Evolutionary conservation across 2,797 vertebrate species (phyloP).

Genomic region (Eulemur coronatus): DNA sequence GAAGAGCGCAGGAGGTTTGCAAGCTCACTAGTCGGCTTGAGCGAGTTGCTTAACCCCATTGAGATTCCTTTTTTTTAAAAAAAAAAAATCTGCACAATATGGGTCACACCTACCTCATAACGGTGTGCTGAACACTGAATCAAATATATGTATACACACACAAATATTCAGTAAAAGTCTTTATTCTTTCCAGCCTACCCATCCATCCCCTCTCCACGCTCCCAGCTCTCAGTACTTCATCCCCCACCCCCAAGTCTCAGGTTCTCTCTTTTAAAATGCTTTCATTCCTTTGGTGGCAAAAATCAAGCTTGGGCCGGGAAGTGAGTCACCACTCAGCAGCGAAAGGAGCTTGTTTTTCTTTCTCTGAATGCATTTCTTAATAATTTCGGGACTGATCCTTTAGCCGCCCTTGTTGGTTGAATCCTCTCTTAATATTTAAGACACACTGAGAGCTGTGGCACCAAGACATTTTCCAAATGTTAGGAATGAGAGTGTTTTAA

Average conservation of each 20-base stretch:
- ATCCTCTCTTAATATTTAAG: constrained; percentile 44
- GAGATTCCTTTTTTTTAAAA: background rate
- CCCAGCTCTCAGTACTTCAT: background rate
- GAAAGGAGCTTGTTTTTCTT: constrained; percentile 72
- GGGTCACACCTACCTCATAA: background rate
- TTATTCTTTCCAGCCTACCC: background rate
- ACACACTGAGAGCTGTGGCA: constrained; percentile 5
- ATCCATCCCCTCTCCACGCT: no score
- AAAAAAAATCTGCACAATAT: background rate
- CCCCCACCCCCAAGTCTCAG: background rate
- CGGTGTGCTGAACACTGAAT: background rate
- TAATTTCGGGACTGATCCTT: constrained; percentile 66
- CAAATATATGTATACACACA: background rate
- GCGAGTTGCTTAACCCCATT: background rate
- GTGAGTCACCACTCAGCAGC: constrained; percentile 70
- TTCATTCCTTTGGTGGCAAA: constrained; percentile 66
- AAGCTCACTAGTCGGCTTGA: background rate
- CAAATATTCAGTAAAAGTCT: background rate
- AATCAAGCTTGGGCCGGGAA: constrained; percentile 40
- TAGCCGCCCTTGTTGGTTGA: background rate
- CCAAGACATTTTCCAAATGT: constrained; percentile 35
- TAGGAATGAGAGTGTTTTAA: constrained; percentile 48
- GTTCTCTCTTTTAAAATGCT: constrained; percentile 45
- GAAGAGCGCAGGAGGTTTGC: background rate
- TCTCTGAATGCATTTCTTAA: constrained; percentile 62